phyloP scores from a whole-genome alignment of 1,140 invertebrate species.

The Saccostrea echinata region DNA sequence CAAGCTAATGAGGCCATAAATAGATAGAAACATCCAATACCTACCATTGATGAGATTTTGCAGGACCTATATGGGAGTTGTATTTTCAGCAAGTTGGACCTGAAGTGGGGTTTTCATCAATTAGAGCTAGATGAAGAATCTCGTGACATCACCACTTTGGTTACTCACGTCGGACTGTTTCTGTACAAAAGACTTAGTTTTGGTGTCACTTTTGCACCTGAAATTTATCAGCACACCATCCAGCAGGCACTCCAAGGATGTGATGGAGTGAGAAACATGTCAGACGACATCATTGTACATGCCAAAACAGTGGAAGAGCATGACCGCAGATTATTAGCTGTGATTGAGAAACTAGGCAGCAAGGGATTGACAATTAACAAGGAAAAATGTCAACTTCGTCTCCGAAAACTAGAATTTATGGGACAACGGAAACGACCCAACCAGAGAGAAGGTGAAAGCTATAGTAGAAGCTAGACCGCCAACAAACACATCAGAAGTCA shows the following conservation, averaged over 20 bases:
- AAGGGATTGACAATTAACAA: slow-evolving; percentile 26
- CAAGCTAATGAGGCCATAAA: slow-evolving; percentile 53
- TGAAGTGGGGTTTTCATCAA: background rate
- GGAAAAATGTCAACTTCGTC: background rate
- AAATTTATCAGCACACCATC: background rate
- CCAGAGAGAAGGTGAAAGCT: slow-evolving; percentile 48
- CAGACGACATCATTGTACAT: slow-evolving; percentile 79
- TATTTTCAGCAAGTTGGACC: background rate
- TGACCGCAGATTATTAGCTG: slow-evolving; percentile 33
- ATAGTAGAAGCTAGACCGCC: slow-evolving; percentile 30
- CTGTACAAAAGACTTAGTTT: too few species aligned
- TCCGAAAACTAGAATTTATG: slow-evolving; percentile 46
- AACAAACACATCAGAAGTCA: slow-evolving; percentile 46
- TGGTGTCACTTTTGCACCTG: background rate
- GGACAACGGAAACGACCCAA: slow-evolving; percentile 42
- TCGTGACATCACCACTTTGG: background rate
- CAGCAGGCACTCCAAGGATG: too few species aligned
- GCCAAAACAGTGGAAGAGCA: slow-evolving; percentile 48
- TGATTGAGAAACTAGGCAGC: background rate
- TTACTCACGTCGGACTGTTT: background rate
- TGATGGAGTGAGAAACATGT: slow-evolving; percentile 51
- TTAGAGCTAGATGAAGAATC: background rate
- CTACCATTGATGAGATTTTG: background rate
- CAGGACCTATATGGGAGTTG: background rate
- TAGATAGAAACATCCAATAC: background rate